These are phyloP conservation scores for Clinocottus analis DNA, from an alignment of 2,113 vertebrate genomes.

Conservation along the genomic window DNA sequence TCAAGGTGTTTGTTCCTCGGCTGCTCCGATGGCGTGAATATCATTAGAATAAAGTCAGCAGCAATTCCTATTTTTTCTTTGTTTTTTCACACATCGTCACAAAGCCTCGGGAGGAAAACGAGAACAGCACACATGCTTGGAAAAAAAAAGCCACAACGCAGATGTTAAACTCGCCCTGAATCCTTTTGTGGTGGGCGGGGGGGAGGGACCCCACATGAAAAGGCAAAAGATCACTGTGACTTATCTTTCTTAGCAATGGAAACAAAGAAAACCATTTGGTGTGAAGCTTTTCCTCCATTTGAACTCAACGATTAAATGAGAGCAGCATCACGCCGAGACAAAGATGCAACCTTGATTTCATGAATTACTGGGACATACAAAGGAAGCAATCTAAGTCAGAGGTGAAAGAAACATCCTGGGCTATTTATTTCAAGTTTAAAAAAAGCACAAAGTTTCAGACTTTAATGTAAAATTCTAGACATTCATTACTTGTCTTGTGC, in stretches of 20 bases:
- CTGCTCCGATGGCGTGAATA: conserved; percentile 64
- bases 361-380: not conserved
- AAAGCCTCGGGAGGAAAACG: conserved; percentile 19
- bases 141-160: conserved; percentile 24
- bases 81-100: conserved; percentile 13
- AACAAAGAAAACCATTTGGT: not conserved
- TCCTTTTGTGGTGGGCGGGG: not conserved
- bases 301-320: not conserved
- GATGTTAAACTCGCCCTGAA: conserved; percentile 42
- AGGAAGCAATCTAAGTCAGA: not conserved
- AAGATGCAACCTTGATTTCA: not conserved
- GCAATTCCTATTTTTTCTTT: conserved; percentile 34
- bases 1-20: conserved; percentile 49
- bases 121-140: conserved; percentile 10
- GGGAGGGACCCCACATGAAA: conserved; percentile 4
- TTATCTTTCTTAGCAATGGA: not conserved
- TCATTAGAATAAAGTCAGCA: conserved; percentile 59
- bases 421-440: too few relatives aligned
- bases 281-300: not conserved
- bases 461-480: not conserved
- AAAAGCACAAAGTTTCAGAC: not conserved
- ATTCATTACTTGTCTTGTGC: not conserved
- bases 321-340: not conserved
- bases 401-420: not conserved
- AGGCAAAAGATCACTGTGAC: not conserved